These are phyloP conservation scores for Hypsopygia costalis DNA, from an alignment of 2,888 invertebrate species.

Conservation along the genomic window DNA sequence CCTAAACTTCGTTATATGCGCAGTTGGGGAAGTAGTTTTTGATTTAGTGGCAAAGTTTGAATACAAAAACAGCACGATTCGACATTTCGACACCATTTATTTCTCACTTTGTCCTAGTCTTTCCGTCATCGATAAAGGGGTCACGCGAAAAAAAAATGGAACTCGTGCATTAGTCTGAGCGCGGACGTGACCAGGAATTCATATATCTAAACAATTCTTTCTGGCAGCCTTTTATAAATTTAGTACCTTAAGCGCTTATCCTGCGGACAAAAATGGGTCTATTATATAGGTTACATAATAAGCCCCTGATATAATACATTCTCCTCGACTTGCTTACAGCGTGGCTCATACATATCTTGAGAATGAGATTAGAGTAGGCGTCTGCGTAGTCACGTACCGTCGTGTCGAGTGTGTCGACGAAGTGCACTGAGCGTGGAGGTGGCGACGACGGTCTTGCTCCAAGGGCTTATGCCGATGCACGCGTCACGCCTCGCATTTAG, in stretches of 20 bases:
- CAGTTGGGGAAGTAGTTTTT: conserved; percentile 43
- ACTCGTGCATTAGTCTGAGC: conserved; percentile 42
- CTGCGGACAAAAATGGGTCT: background rate
- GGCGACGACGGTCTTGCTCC: conserved; percentile 16
- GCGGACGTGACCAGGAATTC: conserved; percentile 47
- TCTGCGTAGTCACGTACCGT: conserved; percentile 73
- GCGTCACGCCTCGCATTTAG: conserved; percentile 24
- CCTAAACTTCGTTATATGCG: conserved; percentile 13
- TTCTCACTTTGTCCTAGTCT: conserved; percentile 40
- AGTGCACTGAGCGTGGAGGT: conserved; percentile 25
- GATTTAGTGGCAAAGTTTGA: conserved; percentile 56
- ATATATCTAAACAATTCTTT: conserved; percentile 27
- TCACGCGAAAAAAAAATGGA: conserved; percentile 39
- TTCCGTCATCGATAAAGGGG: conserved; percentile 49
- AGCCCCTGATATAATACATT: conserved; percentile 2
- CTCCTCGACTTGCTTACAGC: conserved; percentile 27
- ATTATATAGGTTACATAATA: background rate
- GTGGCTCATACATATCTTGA: conserved; percentile 33
- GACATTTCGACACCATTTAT: conserved; percentile 53
- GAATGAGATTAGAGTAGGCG: conserved; percentile 60
- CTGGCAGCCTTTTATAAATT: conserved; percentile 25
- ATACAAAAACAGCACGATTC: conserved; percentile 49
- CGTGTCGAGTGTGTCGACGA: conserved; percentile 56
- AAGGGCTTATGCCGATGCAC: conserved; percentile 56
- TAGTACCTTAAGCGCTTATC: conserved; percentile 19